Conservation (phyloP, 2,113 vertebrate genomes). For the Dolichallabes microphthalmus region DNA sequence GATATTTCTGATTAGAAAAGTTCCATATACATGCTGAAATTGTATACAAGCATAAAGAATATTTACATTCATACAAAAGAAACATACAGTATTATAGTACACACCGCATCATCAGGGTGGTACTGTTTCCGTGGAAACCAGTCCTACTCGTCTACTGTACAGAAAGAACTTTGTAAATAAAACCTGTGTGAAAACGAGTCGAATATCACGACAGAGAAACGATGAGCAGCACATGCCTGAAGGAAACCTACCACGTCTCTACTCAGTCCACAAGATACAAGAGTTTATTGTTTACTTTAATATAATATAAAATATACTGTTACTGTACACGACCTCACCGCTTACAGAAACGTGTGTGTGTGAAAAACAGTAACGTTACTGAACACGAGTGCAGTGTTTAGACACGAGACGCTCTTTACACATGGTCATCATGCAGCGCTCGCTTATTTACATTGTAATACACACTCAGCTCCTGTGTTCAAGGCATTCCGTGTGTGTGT, state of each 20-base stretch:
- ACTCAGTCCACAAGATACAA: too few species aligned
- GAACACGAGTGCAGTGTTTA: slow-evolving; percentile 3
- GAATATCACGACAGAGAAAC: neutral
- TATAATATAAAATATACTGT: too few species aligned
- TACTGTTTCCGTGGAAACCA: neutral
- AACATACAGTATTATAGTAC: slow-evolving; percentile 50
- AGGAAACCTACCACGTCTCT: too few species aligned
- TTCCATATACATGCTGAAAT: slow-evolving; percentile 75
- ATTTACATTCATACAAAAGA: slow-evolving; percentile 87
- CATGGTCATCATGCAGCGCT: slow-evolving; percentile 1
- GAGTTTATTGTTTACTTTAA: too few species aligned
- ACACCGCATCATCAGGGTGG: slow-evolving; percentile 44
- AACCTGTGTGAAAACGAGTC: neutral
- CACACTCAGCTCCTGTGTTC: neutral
- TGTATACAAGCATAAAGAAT: slow-evolving; percentile 82
- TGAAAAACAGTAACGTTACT: too few species aligned
- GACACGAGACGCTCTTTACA: neutral
- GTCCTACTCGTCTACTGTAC: neutral
- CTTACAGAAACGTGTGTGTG: slow-evolving; percentile 6
- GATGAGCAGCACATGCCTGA: slow-evolving; percentile 15
- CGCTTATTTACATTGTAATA: neutral
- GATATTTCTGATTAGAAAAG: slow-evolving; percentile 65
- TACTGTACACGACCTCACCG: neutral
- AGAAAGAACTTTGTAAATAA: neutral
- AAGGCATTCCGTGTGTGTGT: slow-evolving; percentile 9